phyloP scores from a whole-genome alignment of 2,113 vertebrate species.

The Brachyistius frenatus region DNA sequence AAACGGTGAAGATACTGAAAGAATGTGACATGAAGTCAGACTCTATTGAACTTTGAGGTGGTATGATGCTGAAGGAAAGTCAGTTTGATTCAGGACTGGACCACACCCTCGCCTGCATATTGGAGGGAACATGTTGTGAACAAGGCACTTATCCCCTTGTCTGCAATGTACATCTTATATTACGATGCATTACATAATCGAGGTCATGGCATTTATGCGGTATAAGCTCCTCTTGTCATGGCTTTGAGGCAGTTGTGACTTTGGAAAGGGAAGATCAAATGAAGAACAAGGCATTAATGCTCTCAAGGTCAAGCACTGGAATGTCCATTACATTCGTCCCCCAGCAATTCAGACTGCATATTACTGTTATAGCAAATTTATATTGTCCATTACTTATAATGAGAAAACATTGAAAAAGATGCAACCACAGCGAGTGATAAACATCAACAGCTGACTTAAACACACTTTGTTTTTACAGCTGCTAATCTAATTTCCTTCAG shows the following conservation, averaged over 20 bases:
- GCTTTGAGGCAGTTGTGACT: constrained; percentile 46
- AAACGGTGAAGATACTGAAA: constrained; percentile 8
- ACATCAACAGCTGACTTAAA: constrained; percentile 31
- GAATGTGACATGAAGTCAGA: constrained; percentile 12
- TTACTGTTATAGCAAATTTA: constrained; percentile 26
- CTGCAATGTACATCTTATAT: constrained; percentile 58
- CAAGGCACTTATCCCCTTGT: constrained; percentile 53
- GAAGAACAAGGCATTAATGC: constrained; percentile 45
- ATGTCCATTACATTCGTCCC: constrained; percentile 22
- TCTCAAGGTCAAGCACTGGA: constrained; percentile 53
- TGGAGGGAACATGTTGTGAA: constrained; percentile 47
- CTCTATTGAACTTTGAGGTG: constrained; percentile 23
- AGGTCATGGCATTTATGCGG: constrained; percentile 66
- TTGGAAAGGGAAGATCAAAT: constrained; percentile 60
- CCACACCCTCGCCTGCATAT: constrained; percentile 8
- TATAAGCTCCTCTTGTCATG: constrained; percentile 53
- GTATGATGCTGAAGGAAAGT: constrained; percentile 19
- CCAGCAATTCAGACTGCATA: constrained; percentile 3
- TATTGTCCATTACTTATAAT: not conserved
- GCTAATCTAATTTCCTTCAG: constrained; percentile 57
- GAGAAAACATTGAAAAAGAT: constrained; percentile 21
- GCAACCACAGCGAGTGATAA: constrained; percentile 11
- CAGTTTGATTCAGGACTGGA: constrained; percentile 30
- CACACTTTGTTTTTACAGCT: constrained; percentile 75
- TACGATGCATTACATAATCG: constrained; percentile 70